These are phyloP conservation scores for Odontophorus gujanensis DNA, from an alignment of 2,113 vertebrate genomes.

Conservation along the genomic window DNA sequence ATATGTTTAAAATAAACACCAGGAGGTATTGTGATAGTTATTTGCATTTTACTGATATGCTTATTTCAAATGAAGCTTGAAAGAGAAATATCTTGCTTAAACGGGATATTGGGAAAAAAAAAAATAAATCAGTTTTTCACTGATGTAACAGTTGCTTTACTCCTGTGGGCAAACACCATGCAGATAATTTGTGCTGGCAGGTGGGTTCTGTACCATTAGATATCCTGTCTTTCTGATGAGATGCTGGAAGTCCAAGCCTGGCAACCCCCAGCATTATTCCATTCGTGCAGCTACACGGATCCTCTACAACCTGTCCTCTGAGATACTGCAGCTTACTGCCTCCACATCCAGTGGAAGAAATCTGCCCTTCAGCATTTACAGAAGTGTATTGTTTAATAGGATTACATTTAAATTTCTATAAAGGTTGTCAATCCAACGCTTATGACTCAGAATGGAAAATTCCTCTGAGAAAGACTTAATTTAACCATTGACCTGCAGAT, in stretches of 20 bases:
- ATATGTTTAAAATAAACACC: neutral
- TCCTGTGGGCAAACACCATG: neutral
- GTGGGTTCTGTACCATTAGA: neutral
- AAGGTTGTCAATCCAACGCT: slow-evolving; percentile 27
- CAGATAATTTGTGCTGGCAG: neutral
- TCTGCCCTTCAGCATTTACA: neutral
- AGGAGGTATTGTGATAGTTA: neutral
- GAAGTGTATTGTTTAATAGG: slow-evolving; percentile 5
- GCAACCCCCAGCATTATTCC: neutral
- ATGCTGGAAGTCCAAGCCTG: neutral
- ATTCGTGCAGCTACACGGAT: neutral
- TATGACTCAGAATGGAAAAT: slow-evolving; percentile 49
- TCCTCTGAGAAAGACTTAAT: slow-evolving; percentile 6
- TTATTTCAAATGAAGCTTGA: neutral
- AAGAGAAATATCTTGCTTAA: neutral
- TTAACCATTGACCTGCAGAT: slow-evolving; percentile 9
- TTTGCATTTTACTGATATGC: neutral
- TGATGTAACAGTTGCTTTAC: neutral
- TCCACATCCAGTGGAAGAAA: neutral
- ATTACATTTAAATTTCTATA: slow-evolving; percentile 37
- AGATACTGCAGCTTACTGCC: neutral
- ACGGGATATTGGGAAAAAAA: neutral
- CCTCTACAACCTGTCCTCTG: neutral
- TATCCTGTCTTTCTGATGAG: neutral
- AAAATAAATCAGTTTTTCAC: neutral